Percentiles rank a stretch among this genome's conserved stretches.
phyloP scores from a whole-genome alignment of 1,140 invertebrate genomes.

The Panagrolaimus sp. region DNA sequence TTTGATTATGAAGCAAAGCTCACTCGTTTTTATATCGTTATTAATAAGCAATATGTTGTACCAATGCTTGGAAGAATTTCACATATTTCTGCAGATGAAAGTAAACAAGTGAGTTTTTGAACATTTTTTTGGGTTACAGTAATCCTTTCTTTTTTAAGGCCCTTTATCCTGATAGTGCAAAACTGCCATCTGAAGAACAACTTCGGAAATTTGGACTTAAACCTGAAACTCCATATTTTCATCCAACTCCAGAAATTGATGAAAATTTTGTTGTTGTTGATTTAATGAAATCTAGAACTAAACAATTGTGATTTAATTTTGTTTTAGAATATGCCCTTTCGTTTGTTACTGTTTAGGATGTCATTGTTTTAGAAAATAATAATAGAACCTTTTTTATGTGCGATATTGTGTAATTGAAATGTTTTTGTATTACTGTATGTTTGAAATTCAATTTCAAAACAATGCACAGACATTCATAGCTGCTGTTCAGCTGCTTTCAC shows the following conservation, averaged over 20 bases:
- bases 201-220: slow-evolving; percentile 32
- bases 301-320: slow-evolving; percentile 8
- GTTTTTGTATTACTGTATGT: no score
- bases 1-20: slow-evolving; percentile 52
- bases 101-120: slow-evolving; percentile 33
- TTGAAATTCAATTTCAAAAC: no score
- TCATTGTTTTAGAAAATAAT: no score
- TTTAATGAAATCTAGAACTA: slow-evolving; percentile 1
- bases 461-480: no score
- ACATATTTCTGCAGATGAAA: slow-evolving; percentile 53
- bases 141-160: slow-evolving; percentile 19
- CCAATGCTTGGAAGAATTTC: slow-evolving; percentile 53
- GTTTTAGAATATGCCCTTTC: no score
- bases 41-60: slow-evolving; percentile 49
- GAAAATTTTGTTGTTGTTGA: slow-evolving; percentile 10
- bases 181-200: slow-evolving; percentile 29
- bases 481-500: no score
- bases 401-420: no score
- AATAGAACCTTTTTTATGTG: no score
- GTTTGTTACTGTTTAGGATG: no score
- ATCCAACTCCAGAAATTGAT: slow-evolving; percentile 3
- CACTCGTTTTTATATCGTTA: slow-evolving; percentile 54
- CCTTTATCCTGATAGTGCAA: slow-evolving; percentile 29
- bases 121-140: neutral
- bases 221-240: slow-evolving; percentile 28